Evolutionary conservation across 2,888 invertebrate species (phyloP).

Genomic region (Crematogaster levior): DNA sequence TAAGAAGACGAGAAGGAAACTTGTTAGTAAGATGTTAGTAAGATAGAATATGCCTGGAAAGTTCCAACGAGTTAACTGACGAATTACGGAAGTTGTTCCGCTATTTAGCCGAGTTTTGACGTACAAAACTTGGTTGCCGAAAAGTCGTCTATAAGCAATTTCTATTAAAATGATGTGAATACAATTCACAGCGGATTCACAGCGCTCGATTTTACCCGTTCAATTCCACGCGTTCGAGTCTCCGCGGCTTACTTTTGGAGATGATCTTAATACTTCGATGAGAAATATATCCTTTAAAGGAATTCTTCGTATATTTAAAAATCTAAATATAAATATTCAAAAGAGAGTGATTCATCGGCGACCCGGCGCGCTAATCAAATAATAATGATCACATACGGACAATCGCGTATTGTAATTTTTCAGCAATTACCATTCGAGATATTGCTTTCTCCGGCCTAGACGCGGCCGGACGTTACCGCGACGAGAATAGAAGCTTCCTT

Average conservation of each 20-base stretch:
- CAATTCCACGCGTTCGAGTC: not conserved
- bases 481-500: constrained; percentile 10
- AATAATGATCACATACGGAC: not conserved
- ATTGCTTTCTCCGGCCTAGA: not conserved
- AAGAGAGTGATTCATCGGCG: not conserved
- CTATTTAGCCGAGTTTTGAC: constrained; percentile 15
- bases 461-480: constrained; percentile 4
- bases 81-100: constrained; percentile 13
- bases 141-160: not conserved
- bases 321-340: not conserved
- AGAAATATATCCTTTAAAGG: not conserved
- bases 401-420: not conserved
- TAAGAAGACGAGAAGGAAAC: not conserved
- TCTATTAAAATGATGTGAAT: not conserved
- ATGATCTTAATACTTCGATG: not conserved
- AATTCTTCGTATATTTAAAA: not conserved
- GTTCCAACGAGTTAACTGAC: constrained; percentile 1
- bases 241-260: not conserved
- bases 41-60: constrained; percentile 13
- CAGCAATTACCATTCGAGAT: not conserved
- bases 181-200: not conserved
- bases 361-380: not conserved
- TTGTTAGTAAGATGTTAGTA: not conserved
- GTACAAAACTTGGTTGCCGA: not conserved
- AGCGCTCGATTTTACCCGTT: not conserved